Evolutionary conservation across 2,797 vertebrate genomes (phyloP).

Genomic region (Onychomys arenicola): DNA sequence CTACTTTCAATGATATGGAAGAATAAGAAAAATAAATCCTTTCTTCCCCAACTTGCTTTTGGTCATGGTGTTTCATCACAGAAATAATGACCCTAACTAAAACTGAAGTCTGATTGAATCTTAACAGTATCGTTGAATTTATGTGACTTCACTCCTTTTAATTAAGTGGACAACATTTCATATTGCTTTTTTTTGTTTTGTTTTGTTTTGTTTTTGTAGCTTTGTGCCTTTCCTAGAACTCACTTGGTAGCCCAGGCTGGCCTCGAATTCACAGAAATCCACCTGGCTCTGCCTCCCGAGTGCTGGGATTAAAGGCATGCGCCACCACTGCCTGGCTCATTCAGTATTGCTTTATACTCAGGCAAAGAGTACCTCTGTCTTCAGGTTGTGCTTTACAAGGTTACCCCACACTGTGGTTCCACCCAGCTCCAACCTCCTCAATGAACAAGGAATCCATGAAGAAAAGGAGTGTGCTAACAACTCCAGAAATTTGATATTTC

Average conservation of each 20-base stretch:
- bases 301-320: too few species aligned
- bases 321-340: neutral
- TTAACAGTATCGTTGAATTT: neutral
- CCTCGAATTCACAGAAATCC: too few species aligned
- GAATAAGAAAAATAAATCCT: neutral
- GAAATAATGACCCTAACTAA: neutral
- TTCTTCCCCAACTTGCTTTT: neutral
- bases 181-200: too few species aligned
- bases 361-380: neutral
- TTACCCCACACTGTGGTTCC: too few species aligned
- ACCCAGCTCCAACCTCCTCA: neutral
- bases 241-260: too few species aligned
- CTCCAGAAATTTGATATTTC: neutral
- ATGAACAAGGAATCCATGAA: neutral
- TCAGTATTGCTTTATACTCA: neutral
- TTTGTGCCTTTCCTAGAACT: too few species aligned
- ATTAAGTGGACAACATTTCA: neutral
- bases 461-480: neutral
- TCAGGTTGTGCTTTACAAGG: neutral
- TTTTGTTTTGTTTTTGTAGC: too few species aligned
- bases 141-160: conserved; percentile 7
- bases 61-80: neutral
- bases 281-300: too few species aligned
- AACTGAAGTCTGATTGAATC: neutral
- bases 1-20: neutral